Base-by-base conservation (phyloP, 2,113 vertebrate species). In the Spheniscus mendiculus region DNA sequence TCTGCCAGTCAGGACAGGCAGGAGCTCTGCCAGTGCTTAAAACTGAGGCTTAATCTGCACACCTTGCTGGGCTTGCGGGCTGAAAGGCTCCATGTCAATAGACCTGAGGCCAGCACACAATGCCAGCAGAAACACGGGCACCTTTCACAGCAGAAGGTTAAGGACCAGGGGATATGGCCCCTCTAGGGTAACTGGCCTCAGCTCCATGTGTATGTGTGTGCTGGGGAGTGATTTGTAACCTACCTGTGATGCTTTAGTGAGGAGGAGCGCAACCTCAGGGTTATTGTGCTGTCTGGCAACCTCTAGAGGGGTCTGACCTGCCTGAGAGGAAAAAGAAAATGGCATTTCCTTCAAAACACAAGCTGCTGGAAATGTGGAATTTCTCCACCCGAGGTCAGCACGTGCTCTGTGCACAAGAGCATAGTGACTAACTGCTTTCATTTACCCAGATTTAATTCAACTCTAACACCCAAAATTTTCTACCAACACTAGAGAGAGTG, bases 241-340 rank as follows among this genome's bases (percentile, higher is more conserved):
- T 98, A 99, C 99, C 99, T 99, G 99, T 32, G 99, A 99, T 61
- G 99, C 99, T 98, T 99, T 99, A 69, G 99, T 99, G 88, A 99
- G 99, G 6, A 99, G 98, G 34, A 99, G 99, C 1, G 99, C 99
- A 81, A 99, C 99, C 38, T 99, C 99, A 1, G 99, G 98, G 92
- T 99, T 99, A 95, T 99, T 98, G 95, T 99, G 98, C 66, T 99
- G 98, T 96, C 99, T 98, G 87, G 99, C 99, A 87, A 99, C 98
- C 79, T 99, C 99, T 98, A 99, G 96, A 11, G 99, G 98, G 34
- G 99, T 99, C 81, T 99, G 99, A 92, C 99, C 99, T 91, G 98
- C 98, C 99, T 99, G 91, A 63, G 85, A 87, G 45, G 71, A 85
- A 90, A 87, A 94, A 78, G 15, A 74, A 77, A 67, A 83, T 0